Conservation (phyloP, 2,888 invertebrate species). For the Halocaridina rubra region DNA sequence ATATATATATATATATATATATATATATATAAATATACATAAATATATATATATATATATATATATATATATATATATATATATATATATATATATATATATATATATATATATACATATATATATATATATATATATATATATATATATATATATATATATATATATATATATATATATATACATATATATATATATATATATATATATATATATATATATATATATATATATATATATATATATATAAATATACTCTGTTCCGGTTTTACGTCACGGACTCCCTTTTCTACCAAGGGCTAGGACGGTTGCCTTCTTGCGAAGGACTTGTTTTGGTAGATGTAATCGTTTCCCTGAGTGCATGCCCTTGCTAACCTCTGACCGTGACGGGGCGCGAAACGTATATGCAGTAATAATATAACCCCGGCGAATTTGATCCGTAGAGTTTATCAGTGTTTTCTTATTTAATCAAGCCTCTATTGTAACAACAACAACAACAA, state of each 20-base stretch:
- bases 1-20: neutral
- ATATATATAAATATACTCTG: neutral
- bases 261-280: too few species aligned
- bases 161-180: neutral
- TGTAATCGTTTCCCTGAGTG: too few species aligned
- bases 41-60: neutral
- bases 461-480: too few species aligned
- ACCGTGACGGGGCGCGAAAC: too few species aligned
- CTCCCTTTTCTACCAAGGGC: too few species aligned
- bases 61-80: neutral
- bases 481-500: too few species aligned
- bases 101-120: neutral
- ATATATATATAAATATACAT: neutral
- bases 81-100: neutral
- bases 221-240: neutral
- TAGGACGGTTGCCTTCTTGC: too few species aligned
- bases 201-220: slow-evolving; percentile 2
- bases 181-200: neutral
- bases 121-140: slow-evolving; percentile 2
- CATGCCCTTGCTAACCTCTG: too few species aligned
- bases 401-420: too few species aligned
- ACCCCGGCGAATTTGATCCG: too few species aligned
- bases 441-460: too few species aligned
- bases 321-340: too few species aligned
- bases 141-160: neutral